Base-by-base conservation (phyloP, 2,113 vertebrate genomes). In the Lepus europaeus region DNA sequence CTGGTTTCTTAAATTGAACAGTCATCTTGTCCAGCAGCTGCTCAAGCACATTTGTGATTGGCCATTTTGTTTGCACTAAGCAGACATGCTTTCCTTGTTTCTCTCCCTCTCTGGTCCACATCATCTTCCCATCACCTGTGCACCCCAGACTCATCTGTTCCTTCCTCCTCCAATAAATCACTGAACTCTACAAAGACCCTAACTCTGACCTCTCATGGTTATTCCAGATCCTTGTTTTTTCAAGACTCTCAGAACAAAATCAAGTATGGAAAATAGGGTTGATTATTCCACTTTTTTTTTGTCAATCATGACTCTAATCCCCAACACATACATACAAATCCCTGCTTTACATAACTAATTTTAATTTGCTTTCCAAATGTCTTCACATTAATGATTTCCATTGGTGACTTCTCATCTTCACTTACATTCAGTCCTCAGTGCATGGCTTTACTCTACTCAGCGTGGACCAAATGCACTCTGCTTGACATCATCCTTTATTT, bases 301-400 rank as follows among this genome's bases (percentile, higher is more conserved):
- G 6, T 92, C n/a, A 84, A 80, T 70, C 0, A 88, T 6, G 94
- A 25, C 29, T 87, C 2, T 5, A 73, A 61, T 94, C 76, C 11
- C 31, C 89, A 77, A 78, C 78, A 17, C 33, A 87, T 19, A 93
- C 77, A 88, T 80, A 72, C 59, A 56, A 61, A 92, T 56, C 56
- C 10, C 9, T 72, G 23, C 36, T 87, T 33, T 23, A 59, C 2
- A 0, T 31, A 72, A 72, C 76, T 87, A 70, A 87, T 85, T 72
- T 69, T 76, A 83, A 77, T 66, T 93, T 91, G 33, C 9, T 39
- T 61, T 74, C 5, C 39, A 76, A 72, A 90, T 84, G 0, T 16
- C n/a, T 92, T 68, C 16, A 33, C 0, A 19, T 63, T 27, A 73
- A 56, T 87, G 25, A 27, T 63, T 17, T 93, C 6, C 17, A 45